Conservation (phyloP, 2,888 invertebrate species). For the Leuctra nigra region DNA sequence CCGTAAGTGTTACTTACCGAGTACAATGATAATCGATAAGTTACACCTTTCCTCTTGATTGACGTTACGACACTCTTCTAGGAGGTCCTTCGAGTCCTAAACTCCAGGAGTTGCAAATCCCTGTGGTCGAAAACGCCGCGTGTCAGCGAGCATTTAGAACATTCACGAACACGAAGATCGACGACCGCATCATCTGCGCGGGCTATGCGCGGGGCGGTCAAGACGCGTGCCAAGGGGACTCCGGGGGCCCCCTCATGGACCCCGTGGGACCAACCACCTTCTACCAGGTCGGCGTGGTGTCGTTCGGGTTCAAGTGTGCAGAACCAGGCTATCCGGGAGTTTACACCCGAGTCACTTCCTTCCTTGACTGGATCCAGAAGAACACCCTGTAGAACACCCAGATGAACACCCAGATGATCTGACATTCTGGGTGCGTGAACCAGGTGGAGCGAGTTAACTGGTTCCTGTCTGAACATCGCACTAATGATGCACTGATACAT, state of each 20-base stretch:
- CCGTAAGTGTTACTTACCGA: too few species aligned
- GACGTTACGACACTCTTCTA: slow-evolving; percentile 34
- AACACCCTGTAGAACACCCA: too few species aligned
- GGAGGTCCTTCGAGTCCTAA: slow-evolving; percentile 59
- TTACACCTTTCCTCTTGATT: too few species aligned
- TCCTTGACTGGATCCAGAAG: slow-evolving; percentile 56
- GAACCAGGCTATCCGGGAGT: slow-evolving; percentile 59
- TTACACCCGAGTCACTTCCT: slow-evolving; percentile 60
- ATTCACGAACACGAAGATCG: slow-evolving; percentile 49
- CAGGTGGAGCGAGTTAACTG: too few species aligned
- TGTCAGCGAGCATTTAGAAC: slow-evolving; percentile 53
- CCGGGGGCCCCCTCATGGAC: slow-evolving; percentile 73
- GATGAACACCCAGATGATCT: too few species aligned
- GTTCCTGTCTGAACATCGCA: too few species aligned
- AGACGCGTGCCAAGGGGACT: slow-evolving; percentile 71
- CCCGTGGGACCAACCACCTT: slow-evolving; percentile 40
- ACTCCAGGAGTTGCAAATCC: slow-evolving; percentile 63
- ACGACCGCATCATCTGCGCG: slow-evolving; percentile 62
- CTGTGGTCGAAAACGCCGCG: slow-evolving; percentile 53
- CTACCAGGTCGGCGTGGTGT: slow-evolving; percentile 60
- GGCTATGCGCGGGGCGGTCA: slow-evolving; percentile 57
- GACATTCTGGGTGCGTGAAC: too few species aligned
- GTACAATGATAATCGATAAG: neutral
- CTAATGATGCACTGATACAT: too few species aligned
- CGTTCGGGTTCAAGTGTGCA: slow-evolving; percentile 57